Conservation (phyloP, 2,797 vertebrate species). For the Anas bahamensis region DNA sequence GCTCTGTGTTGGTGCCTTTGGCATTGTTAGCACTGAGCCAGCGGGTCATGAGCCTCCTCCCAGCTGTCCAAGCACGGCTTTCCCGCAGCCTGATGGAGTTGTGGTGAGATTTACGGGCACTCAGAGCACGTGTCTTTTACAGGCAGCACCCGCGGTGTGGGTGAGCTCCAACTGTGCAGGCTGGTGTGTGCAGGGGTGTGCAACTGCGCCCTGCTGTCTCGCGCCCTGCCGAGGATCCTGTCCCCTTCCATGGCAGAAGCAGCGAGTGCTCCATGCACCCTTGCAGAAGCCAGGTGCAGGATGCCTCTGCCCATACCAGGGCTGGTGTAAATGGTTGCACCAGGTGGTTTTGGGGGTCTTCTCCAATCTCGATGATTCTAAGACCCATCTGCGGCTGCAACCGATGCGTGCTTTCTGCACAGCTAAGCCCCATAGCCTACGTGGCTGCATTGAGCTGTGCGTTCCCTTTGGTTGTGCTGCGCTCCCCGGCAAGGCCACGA, state of each 20-base stretch:
- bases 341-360: no score
- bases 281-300: background rate
- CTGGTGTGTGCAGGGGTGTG: background rate
- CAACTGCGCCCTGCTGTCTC: background rate
- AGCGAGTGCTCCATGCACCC: fast-evolving
- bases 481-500: background rate
- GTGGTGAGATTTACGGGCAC: background rate
- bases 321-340: background rate
- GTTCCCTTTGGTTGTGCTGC: background rate
- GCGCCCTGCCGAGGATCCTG: background rate
- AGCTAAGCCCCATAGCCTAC: background rate
- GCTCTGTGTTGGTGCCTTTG: background rate
- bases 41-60: background rate
- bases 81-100: background rate
- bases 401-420: no score
- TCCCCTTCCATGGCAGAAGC: background rate
- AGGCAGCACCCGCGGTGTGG: no score
- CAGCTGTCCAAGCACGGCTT: background rate
- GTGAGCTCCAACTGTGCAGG: background rate
- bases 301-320: background rate
- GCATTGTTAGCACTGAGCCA: background rate
- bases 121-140: background rate
- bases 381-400: no score
- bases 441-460: background rate
- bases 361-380: no score